Conservation (phyloP, 2,113 vertebrate genomes). For the Chinchilla lanigera region DNA sequence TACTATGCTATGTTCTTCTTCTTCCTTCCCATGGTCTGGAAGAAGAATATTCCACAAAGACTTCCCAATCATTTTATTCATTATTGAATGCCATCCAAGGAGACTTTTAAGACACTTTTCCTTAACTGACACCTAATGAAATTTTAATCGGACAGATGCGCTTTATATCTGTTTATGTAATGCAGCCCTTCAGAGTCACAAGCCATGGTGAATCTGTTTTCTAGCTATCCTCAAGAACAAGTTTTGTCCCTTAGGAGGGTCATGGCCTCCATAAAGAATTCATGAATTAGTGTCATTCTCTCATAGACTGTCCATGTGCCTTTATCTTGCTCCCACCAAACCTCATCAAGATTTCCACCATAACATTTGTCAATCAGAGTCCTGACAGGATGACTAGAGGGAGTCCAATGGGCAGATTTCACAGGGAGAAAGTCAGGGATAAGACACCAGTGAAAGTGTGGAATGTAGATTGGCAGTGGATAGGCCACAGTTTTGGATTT, state of each 20-base stretch:
- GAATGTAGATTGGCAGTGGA: not conserved
- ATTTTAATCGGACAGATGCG: not conserved
- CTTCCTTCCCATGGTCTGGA: too few species aligned
- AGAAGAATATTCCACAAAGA: not conserved
- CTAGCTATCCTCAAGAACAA: not conserved
- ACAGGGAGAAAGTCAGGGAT: not conserved
- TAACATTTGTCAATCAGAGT: not conserved
- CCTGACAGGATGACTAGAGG: too few species aligned
- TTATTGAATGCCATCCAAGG: not conserved
- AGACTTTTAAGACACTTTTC: constrained; percentile 16
- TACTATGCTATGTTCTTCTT: not conserved
- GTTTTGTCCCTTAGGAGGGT: not conserved
- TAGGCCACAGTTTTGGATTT: not conserved
- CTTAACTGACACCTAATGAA: not conserved
- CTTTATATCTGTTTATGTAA: not conserved
- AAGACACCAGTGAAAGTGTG: too few species aligned
- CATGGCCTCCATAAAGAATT: not conserved
- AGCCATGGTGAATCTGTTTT: not conserved
- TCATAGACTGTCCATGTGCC: not conserved
- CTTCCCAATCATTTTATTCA: not conserved
- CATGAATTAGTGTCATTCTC: not conserved
- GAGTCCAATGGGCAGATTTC: not conserved
- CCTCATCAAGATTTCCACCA: not conserved
- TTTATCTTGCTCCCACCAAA: not conserved
- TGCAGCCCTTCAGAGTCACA: not conserved